phyloP scores from a whole-genome alignment of 2,113 vertebrate species.

The Acanthochromis polyacanthus region DNA sequence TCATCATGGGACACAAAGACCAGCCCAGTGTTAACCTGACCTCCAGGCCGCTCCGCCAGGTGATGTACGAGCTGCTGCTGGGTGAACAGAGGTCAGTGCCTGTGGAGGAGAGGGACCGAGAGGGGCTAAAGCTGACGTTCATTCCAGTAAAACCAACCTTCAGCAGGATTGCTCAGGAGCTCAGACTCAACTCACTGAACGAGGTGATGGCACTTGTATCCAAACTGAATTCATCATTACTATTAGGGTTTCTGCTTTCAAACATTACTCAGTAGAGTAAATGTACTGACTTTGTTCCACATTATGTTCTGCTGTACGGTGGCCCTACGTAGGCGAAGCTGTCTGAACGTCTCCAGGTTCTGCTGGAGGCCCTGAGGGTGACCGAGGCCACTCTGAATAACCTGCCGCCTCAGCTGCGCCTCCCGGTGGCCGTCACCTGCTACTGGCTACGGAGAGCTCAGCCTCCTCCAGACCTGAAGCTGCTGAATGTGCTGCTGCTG shows the following conservation, averaged over 20 bases:
- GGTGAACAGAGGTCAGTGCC: accelerated
- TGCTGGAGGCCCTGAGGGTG: conserved; percentile 85
- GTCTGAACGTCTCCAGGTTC: conserved; percentile 70
- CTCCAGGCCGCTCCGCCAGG: conserved; percentile 84
- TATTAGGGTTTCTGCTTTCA: too few relatives aligned
- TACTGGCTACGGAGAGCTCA: conserved; percentile 83
- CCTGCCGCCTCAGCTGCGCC: conserved; percentile 79
- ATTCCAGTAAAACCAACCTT: conserved; percentile 69
- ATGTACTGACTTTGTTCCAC: too few relatives aligned
- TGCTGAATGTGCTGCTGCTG: conserved; percentile 88
- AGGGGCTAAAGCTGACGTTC: conserved; percentile 72
- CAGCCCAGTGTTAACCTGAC: conserved; percentile 75
- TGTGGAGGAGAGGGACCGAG: conserved; percentile 85
- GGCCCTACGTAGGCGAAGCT: conserved; percentile 74
- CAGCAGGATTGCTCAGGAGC: conserved; percentile 8
- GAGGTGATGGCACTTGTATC: conserved; percentile 83
- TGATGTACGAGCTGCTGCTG: conserved; percentile 88
- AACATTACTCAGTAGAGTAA: not conserved
- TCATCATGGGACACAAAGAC: conserved; percentile 79
- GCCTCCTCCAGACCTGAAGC: conserved; percentile 72
- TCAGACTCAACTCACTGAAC: conserved; percentile 77
- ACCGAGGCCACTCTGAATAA: conserved; percentile 57
- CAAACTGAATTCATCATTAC: too few relatives aligned
- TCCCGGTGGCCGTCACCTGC: conserved; percentile 85
- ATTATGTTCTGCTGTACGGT: too few relatives aligned